Conservation (phyloP, 1,140 invertebrate species). For the Drosophila erecta region DNA sequence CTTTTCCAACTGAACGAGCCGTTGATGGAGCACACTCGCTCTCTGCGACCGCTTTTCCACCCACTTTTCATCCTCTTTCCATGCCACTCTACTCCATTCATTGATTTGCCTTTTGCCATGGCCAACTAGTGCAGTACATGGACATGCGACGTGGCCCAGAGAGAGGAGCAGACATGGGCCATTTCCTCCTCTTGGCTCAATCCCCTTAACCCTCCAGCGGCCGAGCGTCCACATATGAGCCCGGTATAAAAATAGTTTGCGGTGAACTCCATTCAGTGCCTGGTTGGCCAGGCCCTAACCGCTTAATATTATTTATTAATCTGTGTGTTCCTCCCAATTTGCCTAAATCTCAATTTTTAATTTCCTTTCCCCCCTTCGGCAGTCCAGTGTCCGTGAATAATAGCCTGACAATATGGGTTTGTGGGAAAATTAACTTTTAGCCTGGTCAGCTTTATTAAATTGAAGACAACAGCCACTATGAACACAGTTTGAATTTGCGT, state of each 20-base stretch:
- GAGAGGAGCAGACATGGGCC: constrained; percentile 33
- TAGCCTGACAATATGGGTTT: constrained; percentile 5
- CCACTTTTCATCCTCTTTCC: constrained; percentile 18
- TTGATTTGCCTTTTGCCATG: constrained; percentile 69
- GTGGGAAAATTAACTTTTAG: constrained; percentile 4
- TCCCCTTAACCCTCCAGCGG: constrained; percentile 25
- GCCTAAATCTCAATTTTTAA: constrained; percentile 39
- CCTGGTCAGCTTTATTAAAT: constrained; percentile 3
- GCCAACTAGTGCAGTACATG: constrained; percentile 50
- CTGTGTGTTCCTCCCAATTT: constrained; percentile 19
- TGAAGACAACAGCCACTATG: background rate
- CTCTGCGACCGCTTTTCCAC: constrained; percentile 18
- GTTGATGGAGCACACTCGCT: constrained; percentile 68
- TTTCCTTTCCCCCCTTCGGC: background rate
- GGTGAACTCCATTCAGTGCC: constrained; percentile 21
- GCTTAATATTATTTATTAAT: constrained; percentile 38
- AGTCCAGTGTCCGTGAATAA: constrained; percentile 6
- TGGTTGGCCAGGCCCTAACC: background rate
- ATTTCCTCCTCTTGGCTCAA: background rate
- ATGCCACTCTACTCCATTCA: constrained; percentile 60
- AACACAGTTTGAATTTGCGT: background rate
- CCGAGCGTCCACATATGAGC: constrained; percentile 30
- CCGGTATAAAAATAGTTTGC: constrained; percentile 44
- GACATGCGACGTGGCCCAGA: constrained; percentile 21
- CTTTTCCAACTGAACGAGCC: constrained; percentile 76